Conservation (phyloP, 2,888 invertebrate species). For the Machimus atricapillus region DNA sequence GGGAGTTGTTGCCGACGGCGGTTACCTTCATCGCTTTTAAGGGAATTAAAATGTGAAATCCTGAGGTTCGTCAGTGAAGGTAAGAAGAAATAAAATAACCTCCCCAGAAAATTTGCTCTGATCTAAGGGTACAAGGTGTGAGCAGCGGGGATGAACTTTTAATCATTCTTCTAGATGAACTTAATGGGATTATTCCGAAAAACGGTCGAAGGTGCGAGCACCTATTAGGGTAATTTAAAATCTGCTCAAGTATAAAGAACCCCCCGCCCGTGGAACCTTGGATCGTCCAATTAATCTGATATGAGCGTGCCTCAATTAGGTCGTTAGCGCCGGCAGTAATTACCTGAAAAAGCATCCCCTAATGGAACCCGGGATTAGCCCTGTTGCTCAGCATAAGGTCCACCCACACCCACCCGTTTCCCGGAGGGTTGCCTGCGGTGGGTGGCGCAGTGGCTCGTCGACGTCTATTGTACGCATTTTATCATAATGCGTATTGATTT, state of each 20-base stretch:
- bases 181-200: background rate
- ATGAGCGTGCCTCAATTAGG: background rate
- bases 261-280: background rate
- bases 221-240: slow-evolving; percentile 10
- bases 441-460: background rate
- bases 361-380: background rate
- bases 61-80: background rate
- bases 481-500: slow-evolving; percentile 32
- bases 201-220: background rate
- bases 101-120: background rate
- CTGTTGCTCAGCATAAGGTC: background rate
- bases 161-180: background rate
- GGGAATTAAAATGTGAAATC: background rate
- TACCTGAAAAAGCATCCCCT: background rate
- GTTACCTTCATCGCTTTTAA: background rate
- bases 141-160: background rate
- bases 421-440: background rate
- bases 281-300: background rate
- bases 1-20: no score
- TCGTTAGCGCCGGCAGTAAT: background rate
- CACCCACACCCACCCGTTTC: background rate
- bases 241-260: background rate
- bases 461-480: slow-evolving; percentile 9
- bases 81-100: background rate
- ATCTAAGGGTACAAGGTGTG: background rate